Evolutionary conservation across 2,113 vertebrate genomes (phyloP).

Genomic region (Setophaga kirtlandii): DNA sequence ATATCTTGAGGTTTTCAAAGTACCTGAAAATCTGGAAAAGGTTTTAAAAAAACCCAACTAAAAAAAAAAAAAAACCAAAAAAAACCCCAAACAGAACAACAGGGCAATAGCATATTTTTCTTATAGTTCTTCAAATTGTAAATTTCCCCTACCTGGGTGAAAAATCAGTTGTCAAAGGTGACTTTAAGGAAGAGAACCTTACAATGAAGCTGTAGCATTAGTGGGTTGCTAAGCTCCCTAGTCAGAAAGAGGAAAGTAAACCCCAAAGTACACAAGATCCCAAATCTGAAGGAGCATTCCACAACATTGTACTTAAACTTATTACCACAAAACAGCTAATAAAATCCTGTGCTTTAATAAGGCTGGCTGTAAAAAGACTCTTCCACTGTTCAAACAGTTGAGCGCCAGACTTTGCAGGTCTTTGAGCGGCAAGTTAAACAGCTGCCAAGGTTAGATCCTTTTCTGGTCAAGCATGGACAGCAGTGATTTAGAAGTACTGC

Average conservation of each 20-base stretch:
- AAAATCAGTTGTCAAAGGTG: constrained; percentile 79
- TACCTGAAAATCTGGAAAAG: background rate
- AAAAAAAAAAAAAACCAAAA: too few relatives aligned
- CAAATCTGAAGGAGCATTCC: constrained; percentile 58
- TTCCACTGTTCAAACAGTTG: constrained; percentile 50
- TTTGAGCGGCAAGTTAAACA: constrained; percentile 56
- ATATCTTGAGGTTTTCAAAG: background rate
- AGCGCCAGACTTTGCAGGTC: constrained; percentile 37
- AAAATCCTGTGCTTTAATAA: constrained; percentile 73
- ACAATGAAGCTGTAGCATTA: constrained; percentile 78
- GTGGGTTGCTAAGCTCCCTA: constrained; percentile 77
- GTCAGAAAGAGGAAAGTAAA: constrained; percentile 23
- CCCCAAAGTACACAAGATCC: background rate
- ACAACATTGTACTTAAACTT: constrained; percentile 49
- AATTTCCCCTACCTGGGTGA: constrained; percentile 68
- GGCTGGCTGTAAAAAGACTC: constrained; percentile 46
- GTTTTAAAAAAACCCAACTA: background rate
- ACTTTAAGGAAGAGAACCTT: constrained; percentile 79
- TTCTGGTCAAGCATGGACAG: background rate
- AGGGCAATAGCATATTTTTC: constrained; percentile 63
- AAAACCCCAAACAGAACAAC: background rate
- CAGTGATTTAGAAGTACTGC: background rate
- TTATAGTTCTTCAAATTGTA: constrained; percentile 73
- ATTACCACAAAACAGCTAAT: constrained; percentile 73
- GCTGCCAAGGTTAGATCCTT: background rate